Conservation (phyloP, 1,140 invertebrate genomes). For the Brachionus manjavacas region DNA sequence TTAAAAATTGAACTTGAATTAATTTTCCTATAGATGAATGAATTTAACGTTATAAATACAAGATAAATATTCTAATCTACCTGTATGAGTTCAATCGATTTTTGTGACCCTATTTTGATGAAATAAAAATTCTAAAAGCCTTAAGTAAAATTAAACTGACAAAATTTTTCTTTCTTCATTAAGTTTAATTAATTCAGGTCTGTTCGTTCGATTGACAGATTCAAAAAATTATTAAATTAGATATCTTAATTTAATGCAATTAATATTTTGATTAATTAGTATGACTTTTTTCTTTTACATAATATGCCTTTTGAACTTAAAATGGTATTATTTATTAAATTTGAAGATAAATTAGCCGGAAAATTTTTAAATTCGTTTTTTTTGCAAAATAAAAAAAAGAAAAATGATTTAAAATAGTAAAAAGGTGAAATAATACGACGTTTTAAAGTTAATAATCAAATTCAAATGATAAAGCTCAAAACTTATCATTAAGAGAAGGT, state of each 20-base stretch:
- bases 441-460: no score
- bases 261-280: not conserved
- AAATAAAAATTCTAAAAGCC: not conserved
- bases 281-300: no score
- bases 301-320: no score
- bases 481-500: no score
- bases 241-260: not conserved
- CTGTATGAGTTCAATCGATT: not conserved
- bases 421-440: no score
- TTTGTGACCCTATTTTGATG: not conserved
- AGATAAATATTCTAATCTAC: not conserved
- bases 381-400: no score
- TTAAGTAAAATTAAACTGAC: not conserved
- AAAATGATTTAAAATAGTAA: no score
- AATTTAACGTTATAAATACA: not conserved
- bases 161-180: not conserved
- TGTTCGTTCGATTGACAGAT: not conserved
- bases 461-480: no score
- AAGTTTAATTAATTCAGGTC: not conserved
- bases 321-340: no score
- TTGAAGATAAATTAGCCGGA: not conserved
- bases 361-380: no score
- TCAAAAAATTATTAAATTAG: not conserved
- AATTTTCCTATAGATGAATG: not conserved
- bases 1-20: constrained; percentile 27